Percentiles rank a stretch among this genome's conserved stretches.
Conservation (phyloP, 2,888 invertebrate genomes). For the Teleiodes luculella region DNA sequence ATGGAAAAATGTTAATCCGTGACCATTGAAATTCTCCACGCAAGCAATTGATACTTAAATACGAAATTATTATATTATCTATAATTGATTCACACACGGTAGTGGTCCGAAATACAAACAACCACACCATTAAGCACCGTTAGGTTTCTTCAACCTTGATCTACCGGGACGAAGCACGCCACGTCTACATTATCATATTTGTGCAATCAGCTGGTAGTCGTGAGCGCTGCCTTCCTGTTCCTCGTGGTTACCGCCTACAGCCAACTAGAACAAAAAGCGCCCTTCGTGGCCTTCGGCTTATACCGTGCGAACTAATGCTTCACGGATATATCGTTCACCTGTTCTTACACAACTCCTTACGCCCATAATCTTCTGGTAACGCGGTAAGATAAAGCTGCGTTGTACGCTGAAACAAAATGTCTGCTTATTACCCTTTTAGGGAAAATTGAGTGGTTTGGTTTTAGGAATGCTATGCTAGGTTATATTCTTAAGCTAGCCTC, state of each 20-base stretch:
- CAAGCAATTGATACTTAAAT: not conserved
- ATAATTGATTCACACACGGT: not conserved
- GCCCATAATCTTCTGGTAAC: not conserved
- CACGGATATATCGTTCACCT: conserved; percentile 6
- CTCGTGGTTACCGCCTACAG: conserved; percentile 29
- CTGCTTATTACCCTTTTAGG: no score
- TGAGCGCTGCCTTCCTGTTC: conserved; percentile 43
- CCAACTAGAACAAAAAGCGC: conserved; percentile 42
- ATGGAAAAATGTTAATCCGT: no score
- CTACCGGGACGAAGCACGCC: not conserved
- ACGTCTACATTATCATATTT: not conserved
- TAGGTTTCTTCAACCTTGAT: not conserved
- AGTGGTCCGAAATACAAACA: not conserved
- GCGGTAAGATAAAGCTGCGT: not conserved
- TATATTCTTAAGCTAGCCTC: no score
- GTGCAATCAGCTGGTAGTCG: not conserved
- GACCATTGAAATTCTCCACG: not conserved
- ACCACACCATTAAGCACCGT: not conserved
- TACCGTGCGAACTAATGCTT: conserved; percentile 24
- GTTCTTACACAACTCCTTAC: conserved; percentile 10
- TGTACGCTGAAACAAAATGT: no score
- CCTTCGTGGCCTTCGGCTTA: conserved; percentile 29
- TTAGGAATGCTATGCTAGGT: no score
- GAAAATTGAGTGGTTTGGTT: no score
- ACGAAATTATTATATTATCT: not conserved